Conservation (phyloP, 1,140 invertebrate species). For the Drosophila repletoides region DNA sequence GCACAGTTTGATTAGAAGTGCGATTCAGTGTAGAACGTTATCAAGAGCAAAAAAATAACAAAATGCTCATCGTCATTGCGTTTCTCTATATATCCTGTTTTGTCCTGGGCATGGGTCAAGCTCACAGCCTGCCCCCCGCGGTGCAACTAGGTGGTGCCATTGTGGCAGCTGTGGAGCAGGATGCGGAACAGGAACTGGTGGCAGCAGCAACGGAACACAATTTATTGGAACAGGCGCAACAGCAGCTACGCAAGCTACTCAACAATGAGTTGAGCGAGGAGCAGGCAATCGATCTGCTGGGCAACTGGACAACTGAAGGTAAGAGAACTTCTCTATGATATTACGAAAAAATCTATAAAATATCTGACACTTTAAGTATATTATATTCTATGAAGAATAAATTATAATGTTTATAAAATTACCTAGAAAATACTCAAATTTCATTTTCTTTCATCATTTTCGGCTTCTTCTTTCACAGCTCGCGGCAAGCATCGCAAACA, state of each 20-base stretch:
- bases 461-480: slow-evolving; percentile 21
- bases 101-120: slow-evolving; percentile 12
- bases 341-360: no score
- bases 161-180: slow-evolving; percentile 65
- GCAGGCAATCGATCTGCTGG: slow-evolving; percentile 34
- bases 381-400: no score
- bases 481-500: slow-evolving; percentile 65
- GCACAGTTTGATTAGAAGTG: slow-evolving; percentile 49
- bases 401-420: no score
- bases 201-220: slow-evolving; percentile 32
- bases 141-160: slow-evolving; percentile 63
- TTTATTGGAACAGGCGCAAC: slow-evolving; percentile 44
- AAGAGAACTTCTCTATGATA: no score
- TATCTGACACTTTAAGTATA: no score
- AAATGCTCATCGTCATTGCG: slow-evolving; percentile 33
- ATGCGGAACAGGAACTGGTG: slow-evolving; percentile 43
- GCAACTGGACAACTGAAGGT: slow-evolving; percentile 55
- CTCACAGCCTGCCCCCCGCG: slow-evolving; percentile 37
- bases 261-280: slow-evolving; percentile 31
- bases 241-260: slow-evolving; percentile 47
- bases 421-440: neutral
- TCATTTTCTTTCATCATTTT: neutral
- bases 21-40: slow-evolving; percentile 46
- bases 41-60: no score
- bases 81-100: slow-evolving; percentile 18